Evolutionary conservation across 2,888 invertebrate genomes (phyloP).

Genomic region (Trichopoda pennipes): DNA sequence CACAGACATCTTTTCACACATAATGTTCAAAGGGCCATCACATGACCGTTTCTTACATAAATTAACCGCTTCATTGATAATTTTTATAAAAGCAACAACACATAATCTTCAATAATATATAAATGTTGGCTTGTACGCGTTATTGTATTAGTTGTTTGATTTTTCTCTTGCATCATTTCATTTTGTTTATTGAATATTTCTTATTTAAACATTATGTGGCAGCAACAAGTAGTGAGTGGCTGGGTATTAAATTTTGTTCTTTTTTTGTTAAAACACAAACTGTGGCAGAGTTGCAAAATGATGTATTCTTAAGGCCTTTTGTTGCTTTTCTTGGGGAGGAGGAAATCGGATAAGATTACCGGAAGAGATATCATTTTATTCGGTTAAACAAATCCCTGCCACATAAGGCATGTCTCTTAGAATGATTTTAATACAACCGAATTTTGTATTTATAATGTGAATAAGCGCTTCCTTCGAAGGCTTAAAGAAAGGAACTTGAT

Average conservation of each 20-base stretch:
- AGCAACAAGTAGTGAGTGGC: conserved; percentile 42
- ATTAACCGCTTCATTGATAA: conserved; percentile 69
- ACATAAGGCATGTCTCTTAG: too few species aligned
- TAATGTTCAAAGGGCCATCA: conserved; percentile 39
- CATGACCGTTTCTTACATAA: conserved; percentile 67
- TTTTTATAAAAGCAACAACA: conserved; percentile 40
- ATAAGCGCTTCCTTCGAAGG: too few species aligned
- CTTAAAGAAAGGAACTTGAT: too few species aligned
- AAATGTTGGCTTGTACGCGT: conserved; percentile 31
- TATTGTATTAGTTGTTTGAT: conserved; percentile 20
- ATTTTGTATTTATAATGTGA: too few species aligned
- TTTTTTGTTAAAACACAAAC: not conserved
- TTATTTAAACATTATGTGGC: conserved; percentile 27
- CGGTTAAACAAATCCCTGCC: too few species aligned
- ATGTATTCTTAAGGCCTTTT: not conserved
- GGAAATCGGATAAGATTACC: too few species aligned
- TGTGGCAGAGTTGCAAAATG: not conserved
- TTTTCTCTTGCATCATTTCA: conserved; percentile 51
- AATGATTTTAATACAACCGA: too few species aligned
- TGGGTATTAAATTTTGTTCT: conserved; percentile 28
- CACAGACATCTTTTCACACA: not conserved
- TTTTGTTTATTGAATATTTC: conserved; percentile 52
- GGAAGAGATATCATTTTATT: too few species aligned
- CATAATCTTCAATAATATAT: conserved; percentile 31
- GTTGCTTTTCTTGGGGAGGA: too few species aligned